These are phyloP conservation scores for Ammodytes marinus DNA, from an alignment of 2,113 vertebrate genomes.

Conservation along the genomic window DNA sequence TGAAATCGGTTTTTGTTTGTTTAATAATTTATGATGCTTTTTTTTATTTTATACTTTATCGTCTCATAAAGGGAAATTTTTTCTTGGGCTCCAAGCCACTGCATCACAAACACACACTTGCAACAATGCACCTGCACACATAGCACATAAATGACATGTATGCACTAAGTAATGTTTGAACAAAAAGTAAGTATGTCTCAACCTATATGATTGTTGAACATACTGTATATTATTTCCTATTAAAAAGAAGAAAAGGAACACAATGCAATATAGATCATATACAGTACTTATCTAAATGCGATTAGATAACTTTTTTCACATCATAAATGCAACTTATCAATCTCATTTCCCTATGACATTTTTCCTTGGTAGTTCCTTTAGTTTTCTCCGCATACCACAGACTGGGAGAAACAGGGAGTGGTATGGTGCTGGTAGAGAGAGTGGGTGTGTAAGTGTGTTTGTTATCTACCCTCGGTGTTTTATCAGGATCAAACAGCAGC, in stretches of 20 bases:
- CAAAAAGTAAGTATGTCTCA: too few relatives aligned
- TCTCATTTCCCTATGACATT: background rate
- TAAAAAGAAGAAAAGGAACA: background rate
- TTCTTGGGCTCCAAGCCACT: too few relatives aligned
- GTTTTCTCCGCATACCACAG: slow-evolving; percentile 34
- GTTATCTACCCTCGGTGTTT: slow-evolving; percentile 70
- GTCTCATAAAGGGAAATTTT: too few relatives aligned
- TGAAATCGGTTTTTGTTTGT: too few relatives aligned
- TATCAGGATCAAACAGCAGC: slow-evolving; percentile 81
- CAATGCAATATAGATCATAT: background rate
- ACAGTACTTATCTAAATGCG: background rate
- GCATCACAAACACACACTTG: too few relatives aligned
- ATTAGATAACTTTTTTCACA: background rate
- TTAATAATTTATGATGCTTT: too few relatives aligned
- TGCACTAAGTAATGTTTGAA: too few relatives aligned
- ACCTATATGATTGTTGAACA: background rate
- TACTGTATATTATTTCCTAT: too few relatives aligned
- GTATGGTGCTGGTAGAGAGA: slow-evolving; percentile 39
- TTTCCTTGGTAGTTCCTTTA: background rate
- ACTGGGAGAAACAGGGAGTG: slow-evolving; percentile 53
- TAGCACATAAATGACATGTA: too few relatives aligned
- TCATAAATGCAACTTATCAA: background rate
- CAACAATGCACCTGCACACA: too few relatives aligned
- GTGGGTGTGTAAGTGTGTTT: slow-evolving; percentile 54
- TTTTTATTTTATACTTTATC: too few relatives aligned